Conservation (phyloP, 2,113 vertebrate genomes). For the Charina bottae region DNA sequence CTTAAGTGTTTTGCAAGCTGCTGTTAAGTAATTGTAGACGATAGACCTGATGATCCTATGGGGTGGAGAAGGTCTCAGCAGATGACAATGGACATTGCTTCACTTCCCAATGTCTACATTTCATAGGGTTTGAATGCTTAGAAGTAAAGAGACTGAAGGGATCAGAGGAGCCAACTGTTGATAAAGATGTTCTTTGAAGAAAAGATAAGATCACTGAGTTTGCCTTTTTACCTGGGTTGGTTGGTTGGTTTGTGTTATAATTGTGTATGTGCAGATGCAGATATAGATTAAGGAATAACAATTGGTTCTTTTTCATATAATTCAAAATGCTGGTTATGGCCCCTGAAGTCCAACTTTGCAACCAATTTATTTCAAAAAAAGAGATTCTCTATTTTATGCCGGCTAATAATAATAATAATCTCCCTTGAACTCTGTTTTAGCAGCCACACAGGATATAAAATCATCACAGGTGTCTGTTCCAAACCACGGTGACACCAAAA, state of each 20-base stretch:
- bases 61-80: neutral
- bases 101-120: neutral
- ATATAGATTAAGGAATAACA: neutral
- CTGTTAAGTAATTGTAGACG: neutral
- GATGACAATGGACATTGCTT: neutral
- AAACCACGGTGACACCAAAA: neutral
- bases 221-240: neutral
- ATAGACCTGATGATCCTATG: neutral
- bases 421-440: neutral
- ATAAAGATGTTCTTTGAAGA: neutral
- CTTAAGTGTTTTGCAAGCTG: neutral
- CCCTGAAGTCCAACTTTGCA: neutral
- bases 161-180: neutral
- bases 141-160: neutral
- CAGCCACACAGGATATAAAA: neutral
- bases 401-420: no score
- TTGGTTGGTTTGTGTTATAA: neutral
- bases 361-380: neutral
- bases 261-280: neutral
- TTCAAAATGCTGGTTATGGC: neutral
- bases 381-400: no score
- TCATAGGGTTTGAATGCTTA: neutral
- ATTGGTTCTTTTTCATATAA: neutral
- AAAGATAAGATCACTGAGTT: neutral
- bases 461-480: neutral